Conservation (phyloP, 1,140 invertebrate species). For the Sinonovacula constricta region DNA sequence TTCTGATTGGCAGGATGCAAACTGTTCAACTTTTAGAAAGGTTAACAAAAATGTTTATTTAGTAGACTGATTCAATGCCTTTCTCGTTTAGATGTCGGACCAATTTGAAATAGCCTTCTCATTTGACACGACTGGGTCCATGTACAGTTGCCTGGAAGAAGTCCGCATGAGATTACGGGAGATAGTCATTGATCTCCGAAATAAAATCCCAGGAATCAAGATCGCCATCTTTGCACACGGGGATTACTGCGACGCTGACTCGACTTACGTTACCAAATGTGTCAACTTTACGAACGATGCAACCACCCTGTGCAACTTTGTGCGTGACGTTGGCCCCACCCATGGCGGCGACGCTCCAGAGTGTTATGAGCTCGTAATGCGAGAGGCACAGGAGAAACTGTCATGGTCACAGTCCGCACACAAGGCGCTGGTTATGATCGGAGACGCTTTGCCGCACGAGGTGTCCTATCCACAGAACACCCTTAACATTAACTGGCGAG, state of each 20-base stretch:
- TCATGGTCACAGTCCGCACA: constrained; percentile 63
- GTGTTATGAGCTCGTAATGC: constrained; percentile 67
- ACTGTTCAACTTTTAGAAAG: too few species aligned
- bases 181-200: constrained; percentile 53
- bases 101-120: too few species aligned
- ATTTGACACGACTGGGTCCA: constrained; percentile 72
- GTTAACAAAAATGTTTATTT: too few species aligned
- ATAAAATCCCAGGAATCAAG: constrained; percentile 53
- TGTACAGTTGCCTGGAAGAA: constrained; percentile 61
- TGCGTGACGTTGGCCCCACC: constrained; percentile 50
- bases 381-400: constrained; percentile 55
- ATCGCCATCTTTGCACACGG: constrained; percentile 60
- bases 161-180: constrained; percentile 59
- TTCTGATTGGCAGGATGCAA: too few species aligned
- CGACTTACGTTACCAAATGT: constrained; percentile 62
- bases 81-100: too few species aligned
- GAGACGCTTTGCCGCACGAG: constrained; percentile 64
- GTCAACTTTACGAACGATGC: constrained; percentile 59
- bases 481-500: constrained; percentile 56
- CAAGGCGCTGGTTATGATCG: constrained; percentile 66
- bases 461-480: constrained; percentile 38
- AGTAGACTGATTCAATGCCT: too few species aligned
- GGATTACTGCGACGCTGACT: constrained; percentile 52
- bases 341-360: constrained; percentile 59
- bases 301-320: constrained; percentile 57